Base-by-base conservation (phyloP, 2,888 invertebrate genomes). In the Ophion slaviceki region DNA sequence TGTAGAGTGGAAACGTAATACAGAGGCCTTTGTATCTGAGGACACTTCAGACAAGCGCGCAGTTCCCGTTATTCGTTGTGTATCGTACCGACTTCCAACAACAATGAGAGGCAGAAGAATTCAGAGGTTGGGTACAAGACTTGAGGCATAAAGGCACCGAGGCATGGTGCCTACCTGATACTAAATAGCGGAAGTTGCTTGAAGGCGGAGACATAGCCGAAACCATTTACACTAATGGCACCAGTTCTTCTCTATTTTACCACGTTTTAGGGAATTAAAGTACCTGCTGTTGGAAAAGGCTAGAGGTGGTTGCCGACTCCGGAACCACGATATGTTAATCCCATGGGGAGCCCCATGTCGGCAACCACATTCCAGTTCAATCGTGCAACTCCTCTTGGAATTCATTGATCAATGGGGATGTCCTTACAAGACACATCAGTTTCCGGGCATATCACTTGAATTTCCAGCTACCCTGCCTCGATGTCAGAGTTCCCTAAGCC, bases 1-100 rank as follows among this genome's bases (percentile, higher is more conserved):
- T 88, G 24, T n/a, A 90, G 89, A 92, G 93, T 92, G 91, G 93
- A 93, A 93, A 93, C 89, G 92, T 92, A 93, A 93, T 93, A 93
- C 90, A 90, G 89, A 89, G 90, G 77, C 90, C 91, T 93, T 93
- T 93, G 93, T 93, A 91, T 90, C 90, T 86, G 86, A 89, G 70
- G 87, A 87, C 91, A 91, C 92, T 93, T 91, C 86, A 89, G 90
- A 86, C 87, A 82, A 85, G 84, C 70, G 80, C 62, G 20, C 80
- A 32, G 70, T 87, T 86, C 87, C 84, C 74, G 83, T 85, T 80
- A 70, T 70, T 80, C 68, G 76, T 77, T 66, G 66, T 67, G 67
- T 79, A 85, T 80, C 80, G 79, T 83, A 72, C 80, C 79, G 76
- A 80, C 88, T 86, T 89, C 88, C 87, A 83, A 91, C 91, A 92